phyloP scores from a whole-genome alignment of 1,140 invertebrate genomes.

The Coptotermes formosanus region DNA sequence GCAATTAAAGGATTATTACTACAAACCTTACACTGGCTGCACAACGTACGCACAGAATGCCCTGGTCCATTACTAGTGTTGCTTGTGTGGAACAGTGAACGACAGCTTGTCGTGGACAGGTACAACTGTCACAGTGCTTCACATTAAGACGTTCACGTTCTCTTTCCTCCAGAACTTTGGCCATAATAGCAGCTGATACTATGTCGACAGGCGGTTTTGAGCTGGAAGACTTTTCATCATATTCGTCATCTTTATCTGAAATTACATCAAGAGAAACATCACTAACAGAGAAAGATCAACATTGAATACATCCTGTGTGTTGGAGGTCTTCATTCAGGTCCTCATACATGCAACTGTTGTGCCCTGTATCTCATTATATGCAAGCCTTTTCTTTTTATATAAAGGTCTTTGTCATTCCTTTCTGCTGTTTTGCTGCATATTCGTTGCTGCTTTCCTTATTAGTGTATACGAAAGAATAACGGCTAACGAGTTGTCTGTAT shows the following conservation, averaged over 20 bases:
- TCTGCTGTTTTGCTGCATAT: too few species aligned
- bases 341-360: too few species aligned
- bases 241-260: constrained; percentile 39
- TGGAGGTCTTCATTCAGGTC: too few species aligned
- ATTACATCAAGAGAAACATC: neutral
- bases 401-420: too few species aligned
- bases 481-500: too few species aligned
- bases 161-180: constrained; percentile 85
- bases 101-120: constrained; percentile 50
- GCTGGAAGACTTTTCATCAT: constrained; percentile 50
- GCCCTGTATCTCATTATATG: too few species aligned
- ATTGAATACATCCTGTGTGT: too few species aligned
- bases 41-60: neutral
- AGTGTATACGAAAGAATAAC: too few species aligned
- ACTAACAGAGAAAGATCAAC: too few species aligned
- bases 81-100: constrained; percentile 19
- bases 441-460: too few species aligned
- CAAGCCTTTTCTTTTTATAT: too few species aligned
- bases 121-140: constrained; percentile 79
- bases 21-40: neutral
- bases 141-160: constrained; percentile 66
- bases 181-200: constrained; percentile 89
- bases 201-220: constrained; percentile 60
- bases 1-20: neutral
- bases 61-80: neutral